phyloP scores from a whole-genome alignment of 2,888 invertebrate species.

The Acanthosepion pharaonis region DNA sequence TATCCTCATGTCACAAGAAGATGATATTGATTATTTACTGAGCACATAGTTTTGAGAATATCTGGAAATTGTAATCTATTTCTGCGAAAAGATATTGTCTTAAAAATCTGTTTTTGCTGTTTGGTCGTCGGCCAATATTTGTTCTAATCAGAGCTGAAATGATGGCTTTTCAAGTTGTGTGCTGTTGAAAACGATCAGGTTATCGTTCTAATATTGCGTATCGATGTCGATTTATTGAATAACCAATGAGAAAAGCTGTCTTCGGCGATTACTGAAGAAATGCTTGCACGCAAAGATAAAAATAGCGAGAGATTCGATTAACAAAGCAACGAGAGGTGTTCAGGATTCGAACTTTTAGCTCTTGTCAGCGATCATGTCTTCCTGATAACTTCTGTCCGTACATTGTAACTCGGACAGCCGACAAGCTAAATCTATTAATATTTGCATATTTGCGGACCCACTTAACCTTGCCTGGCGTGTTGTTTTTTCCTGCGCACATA shows the following conservation, averaged over 20 bases:
- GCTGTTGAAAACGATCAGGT: neutral
- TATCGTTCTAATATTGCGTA: neutral
- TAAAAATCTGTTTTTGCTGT: no score
- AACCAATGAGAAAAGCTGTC: constrained; percentile 1
- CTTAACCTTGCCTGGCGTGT: neutral
- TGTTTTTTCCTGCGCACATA: neutral
- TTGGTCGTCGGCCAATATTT: no score
- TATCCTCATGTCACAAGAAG: no score
- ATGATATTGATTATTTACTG: no score
- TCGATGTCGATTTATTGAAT: neutral
- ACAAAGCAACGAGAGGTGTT: neutral
- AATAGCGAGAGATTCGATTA: neutral
- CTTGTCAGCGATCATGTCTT: neutral
- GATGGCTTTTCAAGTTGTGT: no score
- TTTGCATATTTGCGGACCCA: neutral
- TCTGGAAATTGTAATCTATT: no score
- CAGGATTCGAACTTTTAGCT: constrained; percentile 18
- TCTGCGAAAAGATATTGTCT: no score
- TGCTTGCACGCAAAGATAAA: neutral
- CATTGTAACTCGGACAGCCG: constrained; percentile 21
- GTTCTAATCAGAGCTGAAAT: no score
- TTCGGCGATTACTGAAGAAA: neutral
- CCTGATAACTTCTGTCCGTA: neutral
- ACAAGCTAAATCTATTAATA: neutral
- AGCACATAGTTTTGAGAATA: no score